Percentiles rank a stretch among this genome's conserved stretches.
Evolutionary conservation across 1,140 invertebrate genomes (phyloP).

Genomic region (Melanaphis sacchari): DNA sequence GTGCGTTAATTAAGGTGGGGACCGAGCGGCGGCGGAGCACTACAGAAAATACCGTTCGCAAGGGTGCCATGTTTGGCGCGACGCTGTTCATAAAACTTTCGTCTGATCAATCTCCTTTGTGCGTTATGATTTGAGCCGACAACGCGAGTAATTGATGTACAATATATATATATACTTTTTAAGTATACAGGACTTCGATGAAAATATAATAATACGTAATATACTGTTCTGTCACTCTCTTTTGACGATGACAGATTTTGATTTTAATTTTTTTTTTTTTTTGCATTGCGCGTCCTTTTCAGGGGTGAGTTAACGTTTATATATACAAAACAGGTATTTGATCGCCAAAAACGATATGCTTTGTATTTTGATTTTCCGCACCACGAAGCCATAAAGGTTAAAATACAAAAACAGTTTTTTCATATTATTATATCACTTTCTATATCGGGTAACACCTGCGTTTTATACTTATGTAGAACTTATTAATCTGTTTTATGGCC

Average conservation of each 20-base stretch:
- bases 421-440: background rate
- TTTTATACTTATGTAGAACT: background rate
- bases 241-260: background rate
- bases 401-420: background rate
- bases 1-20: slow-evolving; percentile 47
- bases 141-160: slow-evolving; percentile 41
- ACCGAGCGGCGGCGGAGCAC: background rate
- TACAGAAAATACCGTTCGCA: background rate
- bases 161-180: background rate
- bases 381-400: background rate
- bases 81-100: slow-evolving; percentile 28
- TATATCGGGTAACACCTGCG: background rate
- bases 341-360: background rate
- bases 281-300: background rate
- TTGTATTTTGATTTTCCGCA: background rate
- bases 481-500: background rate
- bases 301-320: background rate
- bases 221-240: background rate
- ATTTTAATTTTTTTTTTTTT: background rate
- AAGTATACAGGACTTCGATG: background rate
- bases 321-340: background rate
- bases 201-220: background rate
- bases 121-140: slow-evolving; percentile 54
- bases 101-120: slow-evolving; percentile 55
- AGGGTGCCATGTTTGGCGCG: background rate